These are phyloP conservation scores for Macropus fuliginosus DNA, from an alignment of 2,797 vertebrate species.

Conservation along the genomic window DNA sequence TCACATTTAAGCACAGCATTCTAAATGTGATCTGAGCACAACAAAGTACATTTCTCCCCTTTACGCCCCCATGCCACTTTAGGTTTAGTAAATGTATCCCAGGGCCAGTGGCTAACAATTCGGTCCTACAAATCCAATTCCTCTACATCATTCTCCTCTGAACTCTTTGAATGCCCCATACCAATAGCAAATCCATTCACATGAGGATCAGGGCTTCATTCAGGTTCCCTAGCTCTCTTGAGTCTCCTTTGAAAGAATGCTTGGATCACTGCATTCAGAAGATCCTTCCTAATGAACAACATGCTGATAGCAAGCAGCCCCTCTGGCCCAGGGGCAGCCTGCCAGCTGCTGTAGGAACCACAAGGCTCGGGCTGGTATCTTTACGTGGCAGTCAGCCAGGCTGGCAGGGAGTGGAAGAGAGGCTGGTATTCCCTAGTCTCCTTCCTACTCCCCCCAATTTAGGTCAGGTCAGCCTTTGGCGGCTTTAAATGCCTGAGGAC, in stretches of 20 bases:
- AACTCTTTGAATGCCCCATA: background rate
- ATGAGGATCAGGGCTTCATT: background rate
- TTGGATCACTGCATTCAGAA: constrained; percentile 31
- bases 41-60: background rate
- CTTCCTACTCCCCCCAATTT: constrained; percentile 14
- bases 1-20: background rate
- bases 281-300: background rate
- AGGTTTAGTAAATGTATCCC: background rate
- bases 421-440: constrained; percentile 47
- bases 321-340: background rate
- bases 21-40: background rate
- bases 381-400: constrained; percentile 6
- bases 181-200: background rate
- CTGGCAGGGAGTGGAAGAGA: background rate
- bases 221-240: constrained; percentile 63
- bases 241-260: constrained; percentile 34
- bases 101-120: background rate
- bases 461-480: constrained; percentile 43
- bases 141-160: background rate
- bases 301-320: background rate
- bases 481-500: constrained; percentile 45
- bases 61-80: background rate
- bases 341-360: background rate
- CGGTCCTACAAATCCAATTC: background rate
- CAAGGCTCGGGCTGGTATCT: background rate